phyloP scores from a whole-genome alignment of 2,888 invertebrate genomes.

The Automeris io region DNA sequence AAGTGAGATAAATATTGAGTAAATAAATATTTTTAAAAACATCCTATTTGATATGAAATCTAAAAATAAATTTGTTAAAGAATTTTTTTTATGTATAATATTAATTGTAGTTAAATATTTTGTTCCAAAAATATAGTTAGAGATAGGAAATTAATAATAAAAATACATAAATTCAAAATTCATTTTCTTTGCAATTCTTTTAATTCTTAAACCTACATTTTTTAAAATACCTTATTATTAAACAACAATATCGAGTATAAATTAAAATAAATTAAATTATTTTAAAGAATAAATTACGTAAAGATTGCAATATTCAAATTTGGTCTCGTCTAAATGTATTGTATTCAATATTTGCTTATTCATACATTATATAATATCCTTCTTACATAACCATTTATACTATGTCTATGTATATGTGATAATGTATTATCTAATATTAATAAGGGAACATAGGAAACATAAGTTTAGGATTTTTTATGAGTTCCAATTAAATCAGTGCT shows the following conservation, averaged over 20 bases:
- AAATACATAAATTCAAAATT: constrained; percentile 11
- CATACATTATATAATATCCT: too few relatives aligned
- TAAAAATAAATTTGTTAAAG: too few relatives aligned
- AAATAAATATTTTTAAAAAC: too few relatives aligned
- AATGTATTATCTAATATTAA: too few relatives aligned
- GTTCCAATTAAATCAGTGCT: constrained; percentile 14
- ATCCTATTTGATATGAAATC: too few relatives aligned
- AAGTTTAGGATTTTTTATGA: too few relatives aligned
- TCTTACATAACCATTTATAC: too few relatives aligned
- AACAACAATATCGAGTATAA: constrained; percentile 18
- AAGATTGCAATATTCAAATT: constrained; percentile 53
- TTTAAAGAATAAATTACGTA: constrained; percentile 17
- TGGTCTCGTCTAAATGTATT: constrained; percentile 41
- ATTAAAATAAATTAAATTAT: constrained; percentile 14
- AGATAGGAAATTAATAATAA: not conserved
- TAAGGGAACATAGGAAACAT: too few relatives aligned
- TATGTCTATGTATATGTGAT: too few relatives aligned
- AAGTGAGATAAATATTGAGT: constrained; percentile 14
- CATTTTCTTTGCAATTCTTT: constrained; percentile 44
- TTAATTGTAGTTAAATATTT: not conserved
- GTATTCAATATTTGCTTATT: constrained; percentile 10
- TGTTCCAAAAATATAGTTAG: not conserved
- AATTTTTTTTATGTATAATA: too few relatives aligned
- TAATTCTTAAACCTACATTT: constrained; percentile 19
- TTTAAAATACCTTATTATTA: not conserved